Conservation (phyloP, 2,797 vertebrate genomes). For the Psittacula echo region DNA sequence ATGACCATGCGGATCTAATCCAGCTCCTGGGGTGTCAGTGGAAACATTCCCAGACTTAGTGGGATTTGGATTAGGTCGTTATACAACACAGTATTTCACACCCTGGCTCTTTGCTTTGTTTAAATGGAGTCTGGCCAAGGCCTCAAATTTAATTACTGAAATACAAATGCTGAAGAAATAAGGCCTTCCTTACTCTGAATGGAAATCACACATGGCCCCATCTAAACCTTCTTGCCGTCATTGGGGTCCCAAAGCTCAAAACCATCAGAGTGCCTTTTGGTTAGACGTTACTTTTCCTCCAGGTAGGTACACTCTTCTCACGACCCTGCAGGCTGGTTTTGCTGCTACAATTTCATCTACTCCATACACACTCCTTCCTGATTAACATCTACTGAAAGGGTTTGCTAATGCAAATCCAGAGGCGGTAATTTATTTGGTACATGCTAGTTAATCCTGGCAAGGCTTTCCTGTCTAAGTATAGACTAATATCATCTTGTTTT, state of each 20-base stretch:
- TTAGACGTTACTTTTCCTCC: not conserved
- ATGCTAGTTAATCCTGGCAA: slow-evolving; percentile 41
- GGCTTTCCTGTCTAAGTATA: not conserved
- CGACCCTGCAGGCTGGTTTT: not conserved
- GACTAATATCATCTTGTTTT: slow-evolving; percentile 22
- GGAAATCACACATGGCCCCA: not conserved
- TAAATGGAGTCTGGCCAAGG: slow-evolving; percentile 41
- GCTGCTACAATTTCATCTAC: not conserved
- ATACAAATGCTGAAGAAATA: not conserved
- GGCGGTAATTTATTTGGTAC: slow-evolving; percentile 21
- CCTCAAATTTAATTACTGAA: not conserved
- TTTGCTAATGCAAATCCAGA: slow-evolving; percentile 43
- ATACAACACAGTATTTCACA: not conserved
- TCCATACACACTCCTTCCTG: not conserved
- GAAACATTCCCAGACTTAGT: slow-evolving; percentile 45
- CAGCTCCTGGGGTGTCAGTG: not conserved
- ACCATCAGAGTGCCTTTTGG: not conserved
- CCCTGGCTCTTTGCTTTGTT: slow-evolving; percentile 39
- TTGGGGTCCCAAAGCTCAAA: not conserved
- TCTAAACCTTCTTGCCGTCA: not conserved
- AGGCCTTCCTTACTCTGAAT: not conserved
- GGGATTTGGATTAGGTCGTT: slow-evolving; percentile 48
- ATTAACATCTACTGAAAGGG: not conserved
- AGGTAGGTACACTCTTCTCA: not conserved
- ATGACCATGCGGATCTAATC: accelerated